Evolutionary conservation across 1,140 invertebrate species (phyloP), one percentile per base, ranked within the genome.

Genomic region (Macrobrachium rosenbergii): DNA sequence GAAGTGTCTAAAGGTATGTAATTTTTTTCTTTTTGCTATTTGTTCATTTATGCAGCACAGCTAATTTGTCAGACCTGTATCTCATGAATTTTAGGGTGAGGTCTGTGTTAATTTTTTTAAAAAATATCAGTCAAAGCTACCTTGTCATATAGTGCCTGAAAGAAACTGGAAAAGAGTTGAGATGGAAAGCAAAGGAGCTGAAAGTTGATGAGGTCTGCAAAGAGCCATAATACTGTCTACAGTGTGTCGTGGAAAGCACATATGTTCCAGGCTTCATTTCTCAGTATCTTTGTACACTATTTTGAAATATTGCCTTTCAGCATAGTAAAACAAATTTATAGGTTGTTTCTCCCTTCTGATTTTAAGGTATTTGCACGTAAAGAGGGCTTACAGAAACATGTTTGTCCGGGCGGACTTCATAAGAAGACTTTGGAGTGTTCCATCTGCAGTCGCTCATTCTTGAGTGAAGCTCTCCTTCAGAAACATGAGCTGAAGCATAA

Each of bases 291-390:
- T 52, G 0, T 37, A 10, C 52, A 8, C 0, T 23, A 72, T 28
- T 72, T 28, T 17, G 14, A 72, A 23, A 23, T 72, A 23, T 16
- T 28, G n/a, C 21, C 19, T 23, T 37, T 14, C 43, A 12, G 1
- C 11, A 37, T 75, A n/a, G 28, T n/a, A 19, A 19, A 21, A 58
- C 17, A 58, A 58, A 2, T 21, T n/a, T 21, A 77, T 64, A 0
- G 59, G 5, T 11, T 28, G 19, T 58, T 11, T 37, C 60, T 19
- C 52, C 21, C 16, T 12, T 43, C 10, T 63, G 58, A 28, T 60
- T 62, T n/a, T 67, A n/a, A 87, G 85, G 85, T 87, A n/a, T 87
- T 87, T 73, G 78, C 85, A 28, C 85, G 85, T 3, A 87, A 87
- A 23, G 85, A 87, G 78, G 63, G 85, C 28, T 69, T 87, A 16